A percentile compares a stretch with the other conserved stretches of the same genome.
Evolutionary conservation across 2,888 invertebrate genomes (phyloP).

Genomic region (Tolmerus cingulatus): DNA sequence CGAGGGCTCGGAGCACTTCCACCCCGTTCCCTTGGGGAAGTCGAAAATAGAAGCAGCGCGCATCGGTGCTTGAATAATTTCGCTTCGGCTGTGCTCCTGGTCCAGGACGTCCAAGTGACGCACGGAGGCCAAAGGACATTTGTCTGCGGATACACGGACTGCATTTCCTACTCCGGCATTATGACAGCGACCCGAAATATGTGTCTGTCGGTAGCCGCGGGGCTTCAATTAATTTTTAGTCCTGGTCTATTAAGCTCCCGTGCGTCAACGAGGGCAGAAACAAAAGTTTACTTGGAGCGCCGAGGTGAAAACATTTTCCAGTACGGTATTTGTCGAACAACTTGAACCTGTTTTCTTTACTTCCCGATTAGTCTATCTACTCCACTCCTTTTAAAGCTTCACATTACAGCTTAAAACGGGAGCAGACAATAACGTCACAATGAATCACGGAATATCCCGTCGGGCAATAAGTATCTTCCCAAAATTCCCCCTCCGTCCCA

Average conservation of each 20-base stretch:
- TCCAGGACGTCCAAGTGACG: not conserved
- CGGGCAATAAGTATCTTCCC: too few species aligned
- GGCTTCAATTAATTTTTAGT: constrained; percentile 8
- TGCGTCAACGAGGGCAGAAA: not conserved
- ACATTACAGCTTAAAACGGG: too few species aligned
- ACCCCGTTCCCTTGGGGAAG: not conserved
- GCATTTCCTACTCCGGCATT: not conserved
- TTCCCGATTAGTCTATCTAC: too few species aligned
- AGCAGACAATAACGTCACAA: too few species aligned
- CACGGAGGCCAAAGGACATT: not conserved
- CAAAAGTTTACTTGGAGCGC: not conserved
- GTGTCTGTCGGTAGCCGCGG: not conserved
- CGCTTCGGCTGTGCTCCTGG: not conserved
- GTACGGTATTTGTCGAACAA: not conserved
- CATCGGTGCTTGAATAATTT: not conserved
- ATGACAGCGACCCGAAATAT: not conserved
- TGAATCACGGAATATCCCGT: too few species aligned
- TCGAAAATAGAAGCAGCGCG: not conserved
- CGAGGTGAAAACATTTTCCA: not conserved
- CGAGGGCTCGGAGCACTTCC: too few species aligned
- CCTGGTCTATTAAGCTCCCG: not conserved
- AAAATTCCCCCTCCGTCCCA: too few species aligned
- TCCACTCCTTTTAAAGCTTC: too few species aligned
- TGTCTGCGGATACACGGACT: not conserved
- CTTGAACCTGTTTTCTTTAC: too few species aligned